These are phyloP conservation scores for Lasioglossum marginatum DNA, from an alignment of 2,888 invertebrate genomes.

Conservation along the genomic window DNA sequence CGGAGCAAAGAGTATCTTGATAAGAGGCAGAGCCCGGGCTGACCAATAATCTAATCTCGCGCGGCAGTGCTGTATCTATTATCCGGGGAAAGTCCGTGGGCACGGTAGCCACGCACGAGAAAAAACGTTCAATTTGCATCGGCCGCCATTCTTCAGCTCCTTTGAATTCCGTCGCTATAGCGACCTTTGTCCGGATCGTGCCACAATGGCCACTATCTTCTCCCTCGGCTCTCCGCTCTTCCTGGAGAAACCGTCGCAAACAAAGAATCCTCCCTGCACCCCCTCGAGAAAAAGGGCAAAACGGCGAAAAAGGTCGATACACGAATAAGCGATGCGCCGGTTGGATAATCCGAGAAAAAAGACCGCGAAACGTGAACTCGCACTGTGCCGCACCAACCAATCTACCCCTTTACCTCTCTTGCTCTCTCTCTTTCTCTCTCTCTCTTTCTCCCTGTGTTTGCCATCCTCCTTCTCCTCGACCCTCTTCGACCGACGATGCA, in stretches of 20 bases:
- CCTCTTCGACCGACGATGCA: slow-evolving; percentile 49
- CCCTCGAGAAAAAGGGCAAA: slow-evolving; percentile 79
- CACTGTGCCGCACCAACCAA: slow-evolving; percentile 70
- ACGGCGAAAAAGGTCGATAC: slow-evolving; percentile 81
- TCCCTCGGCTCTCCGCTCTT: slow-evolving; percentile 73
- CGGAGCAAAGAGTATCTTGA: neutral
- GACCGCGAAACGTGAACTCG: slow-evolving; percentile 80
- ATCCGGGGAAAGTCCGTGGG: slow-evolving; percentile 57
- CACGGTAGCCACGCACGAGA: slow-evolving; percentile 50
- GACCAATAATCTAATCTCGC: slow-evolving; percentile 23
- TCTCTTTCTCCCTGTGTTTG: slow-evolving; percentile 10
- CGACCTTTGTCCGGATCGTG: slow-evolving; percentile 83
- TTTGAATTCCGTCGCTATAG: slow-evolving; percentile 83
- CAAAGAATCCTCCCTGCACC: slow-evolving; percentile 82
- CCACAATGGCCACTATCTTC: slow-evolving; percentile 82
- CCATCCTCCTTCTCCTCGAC: slow-evolving; percentile 20
- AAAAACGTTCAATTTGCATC: slow-evolving; percentile 80
- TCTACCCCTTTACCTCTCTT: slow-evolving; percentile 39
- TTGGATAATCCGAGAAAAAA: slow-evolving; percentile 83
- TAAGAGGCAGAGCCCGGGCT: neutral
- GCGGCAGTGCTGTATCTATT: slow-evolving; percentile 35
- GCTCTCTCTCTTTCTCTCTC: slow-evolving; percentile 27
- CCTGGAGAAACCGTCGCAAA: slow-evolving; percentile 83
- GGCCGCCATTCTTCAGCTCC: slow-evolving; percentile 81
- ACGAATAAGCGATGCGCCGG: slow-evolving; percentile 84